Percentiles rank a stretch among this genome's conserved stretches.
These are phyloP conservation scores for Stenolophus ochropezus DNA, from an alignment of 2,888 invertebrate genomes.

Conservation along the genomic window DNA sequence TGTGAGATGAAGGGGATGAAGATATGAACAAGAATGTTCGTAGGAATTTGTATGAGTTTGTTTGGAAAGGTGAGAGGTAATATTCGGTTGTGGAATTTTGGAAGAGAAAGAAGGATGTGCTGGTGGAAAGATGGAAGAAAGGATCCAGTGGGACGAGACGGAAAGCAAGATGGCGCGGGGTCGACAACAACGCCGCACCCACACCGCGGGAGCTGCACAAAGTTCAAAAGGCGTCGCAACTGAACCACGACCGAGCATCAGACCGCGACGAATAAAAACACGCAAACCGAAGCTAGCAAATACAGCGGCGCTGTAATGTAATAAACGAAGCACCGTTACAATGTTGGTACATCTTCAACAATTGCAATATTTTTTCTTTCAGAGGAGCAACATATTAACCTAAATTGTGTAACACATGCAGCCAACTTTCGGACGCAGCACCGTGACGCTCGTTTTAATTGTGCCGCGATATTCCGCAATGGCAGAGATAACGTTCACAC, in stretches of 20 bases:
- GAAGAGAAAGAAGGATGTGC: too few relatives aligned
- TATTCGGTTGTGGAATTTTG: too few relatives aligned
- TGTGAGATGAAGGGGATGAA: too few relatives aligned
- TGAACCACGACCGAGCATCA: constrained; percentile 54
- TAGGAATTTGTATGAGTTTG: too few relatives aligned
- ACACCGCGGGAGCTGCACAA: constrained; percentile 43
- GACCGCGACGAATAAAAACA: constrained; percentile 52
- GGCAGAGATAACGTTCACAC: background rate
- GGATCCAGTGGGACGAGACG: too few relatives aligned
- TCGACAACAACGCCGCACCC: constrained; percentile 48
- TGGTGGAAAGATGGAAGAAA: too few relatives aligned
- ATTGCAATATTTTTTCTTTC: constrained; percentile 47
- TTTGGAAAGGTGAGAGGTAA: too few relatives aligned
- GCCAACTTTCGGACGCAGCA: constrained; percentile 68
- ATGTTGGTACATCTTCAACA: constrained; percentile 45
- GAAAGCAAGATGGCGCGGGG: constrained; percentile 45
- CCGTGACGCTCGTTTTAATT: constrained; percentile 66
- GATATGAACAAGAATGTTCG: too few relatives aligned
- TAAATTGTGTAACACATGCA: constrained; percentile 69
- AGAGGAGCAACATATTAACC: constrained; percentile 69
- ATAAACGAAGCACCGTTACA: constrained; percentile 18
- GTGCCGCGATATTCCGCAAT: constrained; percentile 49
- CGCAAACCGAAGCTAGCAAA: constrained; percentile 23
- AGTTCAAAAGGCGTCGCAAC: constrained; percentile 58
- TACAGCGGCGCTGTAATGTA: constrained; percentile 10